Percentiles rank a stretch among this genome's conserved stretches.
Conservation (phyloP, 2,797 vertebrate species). For the Anabas testudineus region DNA sequence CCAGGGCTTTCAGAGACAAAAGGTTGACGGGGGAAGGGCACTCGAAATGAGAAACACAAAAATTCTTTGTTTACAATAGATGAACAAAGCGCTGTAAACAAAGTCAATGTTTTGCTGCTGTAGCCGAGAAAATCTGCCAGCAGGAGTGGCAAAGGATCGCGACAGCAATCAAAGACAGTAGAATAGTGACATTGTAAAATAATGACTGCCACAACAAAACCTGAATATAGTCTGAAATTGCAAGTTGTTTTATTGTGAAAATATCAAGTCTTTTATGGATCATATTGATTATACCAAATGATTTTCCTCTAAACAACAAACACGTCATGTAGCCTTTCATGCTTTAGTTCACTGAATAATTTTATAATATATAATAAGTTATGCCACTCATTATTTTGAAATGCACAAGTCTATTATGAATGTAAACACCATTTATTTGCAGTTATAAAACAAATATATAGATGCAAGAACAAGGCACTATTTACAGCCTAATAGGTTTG, state of each 20-base stretch:
- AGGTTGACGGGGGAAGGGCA: slow-evolving; percentile 69
- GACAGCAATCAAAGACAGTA: slow-evolving; percentile 20
- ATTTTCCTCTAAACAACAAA: neutral
- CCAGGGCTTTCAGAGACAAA: slow-evolving; percentile 73
- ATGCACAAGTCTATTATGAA: neutral
- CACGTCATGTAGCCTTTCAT: neutral
- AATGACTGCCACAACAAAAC: slow-evolving; percentile 18
- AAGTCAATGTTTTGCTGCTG: slow-evolving; percentile 55
- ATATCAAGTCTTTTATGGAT: neutral
- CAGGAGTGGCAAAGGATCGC: slow-evolving; percentile 24
- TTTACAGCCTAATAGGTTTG: slow-evolving; percentile 48
- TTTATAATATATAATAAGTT: neutral
- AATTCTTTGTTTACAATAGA: slow-evolving; percentile 74
- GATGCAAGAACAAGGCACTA: neutral
- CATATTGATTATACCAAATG: neutral
- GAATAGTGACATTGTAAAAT: slow-evolving; percentile 31
- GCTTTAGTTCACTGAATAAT: neutral
- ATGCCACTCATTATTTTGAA: slow-evolving; percentile 6
- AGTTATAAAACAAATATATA: neutral
- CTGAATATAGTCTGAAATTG: slow-evolving; percentile 8
- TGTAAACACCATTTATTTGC: no score
- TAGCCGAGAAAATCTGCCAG: neutral
- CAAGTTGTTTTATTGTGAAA: neutral
- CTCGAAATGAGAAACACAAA: slow-evolving; percentile 72
- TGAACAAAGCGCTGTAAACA: slow-evolving; percentile 68